Evolutionary conservation across 2,888 invertebrate genomes (phyloP).

Genomic region (Campoplex nolae): DNA sequence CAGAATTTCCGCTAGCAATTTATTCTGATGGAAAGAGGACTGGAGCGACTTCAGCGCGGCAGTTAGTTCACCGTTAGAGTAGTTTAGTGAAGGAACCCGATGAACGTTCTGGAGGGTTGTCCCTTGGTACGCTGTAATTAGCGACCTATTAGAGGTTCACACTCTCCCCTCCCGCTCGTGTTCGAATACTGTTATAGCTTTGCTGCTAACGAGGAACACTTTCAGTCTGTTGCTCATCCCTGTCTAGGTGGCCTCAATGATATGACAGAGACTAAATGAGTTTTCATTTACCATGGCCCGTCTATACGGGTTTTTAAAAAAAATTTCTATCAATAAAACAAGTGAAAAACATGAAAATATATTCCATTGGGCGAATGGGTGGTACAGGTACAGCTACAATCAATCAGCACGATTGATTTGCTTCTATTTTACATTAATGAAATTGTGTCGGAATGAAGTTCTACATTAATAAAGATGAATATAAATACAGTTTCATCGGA

Average conservation of each 20-base stretch:
- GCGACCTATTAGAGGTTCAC: slow-evolving; percentile 61
- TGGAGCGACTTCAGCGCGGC: slow-evolving; percentile 62
- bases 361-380: neutral
- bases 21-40: slow-evolving; percentile 48
- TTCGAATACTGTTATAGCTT: slow-evolving; percentile 40
- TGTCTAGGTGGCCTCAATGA: slow-evolving; percentile 4
- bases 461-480: neutral
- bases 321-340: neutral
- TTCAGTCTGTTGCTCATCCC: slow-evolving; percentile 28
- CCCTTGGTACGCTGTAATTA: slow-evolving; percentile 64
- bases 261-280: neutral
- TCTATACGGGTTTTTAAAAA: neutral
- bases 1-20: slow-evolving; percentile 42
- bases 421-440: too few relatives aligned
- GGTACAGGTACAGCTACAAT: too few relatives aligned
- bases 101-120: slow-evolving; percentile 42
- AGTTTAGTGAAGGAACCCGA: slow-evolving; percentile 37
- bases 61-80: slow-evolving; percentile 35
- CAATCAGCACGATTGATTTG: too few relatives aligned
- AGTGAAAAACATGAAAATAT: neutral
- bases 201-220: slow-evolving; percentile 42
- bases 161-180: neutral
- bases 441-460: neutral
- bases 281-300: neutral
- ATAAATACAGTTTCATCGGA: too few relatives aligned